These are phyloP conservation scores for Scomber colias DNA, from an alignment of 2,113 vertebrate genomes.

Conservation along the genomic window DNA sequence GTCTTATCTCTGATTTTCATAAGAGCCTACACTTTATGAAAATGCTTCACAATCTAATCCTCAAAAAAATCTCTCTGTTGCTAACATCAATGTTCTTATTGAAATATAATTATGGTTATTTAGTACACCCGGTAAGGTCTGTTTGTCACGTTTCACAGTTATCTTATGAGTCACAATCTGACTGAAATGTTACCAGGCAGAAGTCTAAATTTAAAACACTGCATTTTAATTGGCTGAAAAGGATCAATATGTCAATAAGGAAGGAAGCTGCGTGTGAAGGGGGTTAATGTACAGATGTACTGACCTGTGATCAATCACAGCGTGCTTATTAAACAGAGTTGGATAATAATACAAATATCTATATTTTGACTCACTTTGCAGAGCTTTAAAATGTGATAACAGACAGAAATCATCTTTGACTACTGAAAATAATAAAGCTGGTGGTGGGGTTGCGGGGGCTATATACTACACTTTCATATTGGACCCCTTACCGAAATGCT, in stretches of 20 bases:
- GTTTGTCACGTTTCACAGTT: no score
- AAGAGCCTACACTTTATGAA: not conserved
- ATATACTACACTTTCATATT: slow-evolving; percentile 2
- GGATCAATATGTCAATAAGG: no score
- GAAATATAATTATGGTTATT: not conserved
- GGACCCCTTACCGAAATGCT: slow-evolving; percentile 22
- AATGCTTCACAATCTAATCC: not conserved
- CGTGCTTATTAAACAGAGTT: no score
- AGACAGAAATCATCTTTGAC: not conserved
- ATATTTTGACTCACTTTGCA: not conserved
- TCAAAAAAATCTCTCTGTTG: no score
- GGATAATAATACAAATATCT: not conserved
- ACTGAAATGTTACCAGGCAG: no score
- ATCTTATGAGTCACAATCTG: no score
- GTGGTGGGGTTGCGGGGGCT: not conserved
- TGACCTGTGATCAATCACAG: no score
- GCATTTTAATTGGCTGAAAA: no score
- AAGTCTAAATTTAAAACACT: no score
- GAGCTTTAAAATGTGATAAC: not conserved
- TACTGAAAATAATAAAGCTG: not conserved
- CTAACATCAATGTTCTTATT: not conserved
- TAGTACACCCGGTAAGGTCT: no score
- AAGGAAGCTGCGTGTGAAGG: no score
- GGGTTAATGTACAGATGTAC: no score
- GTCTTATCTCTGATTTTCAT: not conserved